Percentiles rank a stretch among this genome's conserved stretches.
Evolutionary conservation across 2,888 invertebrate genomes (phyloP).

Genomic region (Macrosiphum euphorbiae): DNA sequence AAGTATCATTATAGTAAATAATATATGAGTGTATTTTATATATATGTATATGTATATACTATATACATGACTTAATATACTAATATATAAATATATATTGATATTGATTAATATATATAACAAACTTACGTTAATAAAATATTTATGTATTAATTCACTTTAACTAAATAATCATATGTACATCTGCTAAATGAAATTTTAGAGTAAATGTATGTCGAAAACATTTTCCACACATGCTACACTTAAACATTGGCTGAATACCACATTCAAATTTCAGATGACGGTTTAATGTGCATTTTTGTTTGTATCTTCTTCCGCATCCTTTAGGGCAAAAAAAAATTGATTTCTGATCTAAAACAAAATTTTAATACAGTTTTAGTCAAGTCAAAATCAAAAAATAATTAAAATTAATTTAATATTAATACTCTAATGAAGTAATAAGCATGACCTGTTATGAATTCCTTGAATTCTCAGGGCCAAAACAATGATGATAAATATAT

Average conservation of each 20-base stretch:
- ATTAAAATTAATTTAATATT: background rate
- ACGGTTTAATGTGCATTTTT: slow-evolving; percentile 68
- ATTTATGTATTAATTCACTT: background rate
- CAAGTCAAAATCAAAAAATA: background rate
- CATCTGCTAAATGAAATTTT: slow-evolving; percentile 52
- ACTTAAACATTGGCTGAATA: slow-evolving; percentile 82
- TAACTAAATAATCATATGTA: slow-evolving; percentile 34
- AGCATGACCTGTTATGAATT: background rate
- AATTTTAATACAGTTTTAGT: background rate
- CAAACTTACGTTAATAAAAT: background rate
- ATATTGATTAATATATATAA: background rate
- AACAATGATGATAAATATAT: background rate
- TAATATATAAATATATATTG: background rate
- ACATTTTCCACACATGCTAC: slow-evolving; percentile 81
- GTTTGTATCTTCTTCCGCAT: slow-evolving; percentile 65
- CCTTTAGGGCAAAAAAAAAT: slow-evolving; percentile 60
- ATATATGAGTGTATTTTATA: background rate
- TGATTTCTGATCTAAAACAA: slow-evolving; percentile 43
- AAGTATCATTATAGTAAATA: background rate
- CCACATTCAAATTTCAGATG: slow-evolving; percentile 70
- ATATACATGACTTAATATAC: background rate
- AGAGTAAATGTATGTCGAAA: slow-evolving; percentile 68
- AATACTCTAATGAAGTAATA: background rate
- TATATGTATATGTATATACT: background rate
- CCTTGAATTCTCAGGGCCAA: background rate